Base-by-base conservation (phyloP, 2,797 vertebrate species). In the Lepus oiostolus region DNA sequence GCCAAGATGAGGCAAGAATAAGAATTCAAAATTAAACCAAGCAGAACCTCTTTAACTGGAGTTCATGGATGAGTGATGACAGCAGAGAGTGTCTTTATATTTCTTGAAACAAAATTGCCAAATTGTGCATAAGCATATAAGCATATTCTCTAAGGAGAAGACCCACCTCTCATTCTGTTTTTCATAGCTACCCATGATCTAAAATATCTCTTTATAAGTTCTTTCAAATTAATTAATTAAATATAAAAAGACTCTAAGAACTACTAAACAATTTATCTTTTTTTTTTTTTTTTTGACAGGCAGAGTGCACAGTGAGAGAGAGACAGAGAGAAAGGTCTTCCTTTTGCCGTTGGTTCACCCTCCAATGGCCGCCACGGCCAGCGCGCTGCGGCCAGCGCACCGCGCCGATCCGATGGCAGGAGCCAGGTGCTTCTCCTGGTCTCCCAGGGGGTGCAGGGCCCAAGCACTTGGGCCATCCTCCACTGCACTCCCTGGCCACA, bases 171-270 rank as follows among this genome's bases (percentile, higher is more conserved):
- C 52, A 75, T 10, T 84, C 72, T 75, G 50, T 82, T 93, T 58
- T 85, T 70, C 58, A 92, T 90, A 93, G 87, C 81, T 83, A 86
- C n/a, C 11, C 35, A 30, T 85, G 42, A 77, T 12, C 70, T 58
- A 85, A 85, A 90, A 89, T 58, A 4, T 58, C 54, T 21, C 19
- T 17, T 19, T 19, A 16, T 58, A 16, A 16, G 13, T 58, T 58
- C 54, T 58, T 58, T 16, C 54, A 58, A 58, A 58, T 17, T 16
- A 58, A 58, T 16, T 16, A 58, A 58, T 58, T 58, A 58, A 58
- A 21, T 19, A 58, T 58, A 58, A 80, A 62, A 85, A 54, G n/a
- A 32, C 19, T 89, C 68, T 76, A 74, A 92, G 70, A 68, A 80
- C 63, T 80, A 12, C 30, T 52, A 30, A 35, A 93, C 68, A 93